Conservation (phyloP, 2,113 vertebrate genomes). For the Tupaia chinensis region DNA sequence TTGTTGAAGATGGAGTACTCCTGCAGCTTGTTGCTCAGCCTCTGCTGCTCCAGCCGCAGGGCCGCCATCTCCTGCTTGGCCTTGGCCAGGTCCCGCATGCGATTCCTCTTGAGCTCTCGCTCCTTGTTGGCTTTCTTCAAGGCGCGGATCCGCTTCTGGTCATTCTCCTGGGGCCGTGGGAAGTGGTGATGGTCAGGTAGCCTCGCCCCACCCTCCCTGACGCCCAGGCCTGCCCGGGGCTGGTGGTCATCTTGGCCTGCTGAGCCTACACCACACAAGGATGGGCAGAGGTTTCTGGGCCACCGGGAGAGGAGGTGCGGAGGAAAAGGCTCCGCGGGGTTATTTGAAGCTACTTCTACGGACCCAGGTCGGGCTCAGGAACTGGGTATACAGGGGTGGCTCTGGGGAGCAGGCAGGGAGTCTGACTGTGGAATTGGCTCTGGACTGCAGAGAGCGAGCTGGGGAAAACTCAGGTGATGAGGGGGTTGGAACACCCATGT, state of each 20-base stretch:
- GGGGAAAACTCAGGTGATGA: not conserved
- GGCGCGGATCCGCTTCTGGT: slow-evolving; percentile 81
- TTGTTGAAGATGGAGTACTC: slow-evolving; percentile 86
- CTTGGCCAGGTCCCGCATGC: slow-evolving; percentile 81
- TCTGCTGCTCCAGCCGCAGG: slow-evolving; percentile 81
- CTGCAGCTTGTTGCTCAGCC: slow-evolving; percentile 80
- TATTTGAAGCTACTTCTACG: not conserved
- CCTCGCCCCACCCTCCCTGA: not conserved
- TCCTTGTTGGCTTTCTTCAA: slow-evolving; percentile 85
- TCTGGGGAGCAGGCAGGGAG: not conserved
- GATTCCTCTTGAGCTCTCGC: slow-evolving; percentile 74
- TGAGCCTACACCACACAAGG: not conserved
- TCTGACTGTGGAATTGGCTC: not conserved
- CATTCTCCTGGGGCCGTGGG: slow-evolving; percentile 84
- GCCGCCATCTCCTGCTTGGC: slow-evolving; percentile 77
- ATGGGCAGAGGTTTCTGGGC: not conserved
- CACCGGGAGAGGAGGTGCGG: not conserved
- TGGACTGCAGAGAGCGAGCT: not conserved
- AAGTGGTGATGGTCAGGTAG: not conserved
- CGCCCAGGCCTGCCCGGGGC: not conserved
- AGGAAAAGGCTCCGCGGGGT: not conserved
- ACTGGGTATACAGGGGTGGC: not conserved
- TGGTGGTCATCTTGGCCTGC: not conserved
- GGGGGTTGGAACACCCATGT: not conserved
- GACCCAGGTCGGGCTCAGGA: not conserved